These are phyloP conservation scores for Ruditapes philippinarum DNA, from an alignment of 1,140 invertebrate species.

Conservation along the genomic window DNA sequence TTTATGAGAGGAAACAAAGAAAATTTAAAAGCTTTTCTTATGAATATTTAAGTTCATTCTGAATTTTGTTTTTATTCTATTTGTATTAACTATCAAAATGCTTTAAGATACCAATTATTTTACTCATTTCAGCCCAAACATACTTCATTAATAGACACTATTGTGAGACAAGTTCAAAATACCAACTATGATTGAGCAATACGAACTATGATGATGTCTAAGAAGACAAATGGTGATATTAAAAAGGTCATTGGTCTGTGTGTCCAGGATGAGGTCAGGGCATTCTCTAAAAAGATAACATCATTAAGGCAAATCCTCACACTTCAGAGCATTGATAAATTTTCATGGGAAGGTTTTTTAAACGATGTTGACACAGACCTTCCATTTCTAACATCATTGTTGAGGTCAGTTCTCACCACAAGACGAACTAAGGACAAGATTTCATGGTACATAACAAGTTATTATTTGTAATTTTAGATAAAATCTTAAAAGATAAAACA, in stretches of 20 bases:
- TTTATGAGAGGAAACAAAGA: no score
- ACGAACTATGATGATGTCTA: neutral
- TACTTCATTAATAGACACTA: neutral
- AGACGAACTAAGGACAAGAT: constrained; percentile 16
- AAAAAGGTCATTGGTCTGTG: neutral
- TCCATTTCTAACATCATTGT: neutral
- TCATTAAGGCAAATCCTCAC: constrained; percentile 8
- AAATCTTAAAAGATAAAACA: no score
- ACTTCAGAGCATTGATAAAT: constrained; percentile 24
- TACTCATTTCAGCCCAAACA: neutral
- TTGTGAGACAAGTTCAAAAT: neutral
- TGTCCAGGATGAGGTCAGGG: neutral
- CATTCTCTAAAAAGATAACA: constrained; percentile 23
- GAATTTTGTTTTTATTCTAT: no score
- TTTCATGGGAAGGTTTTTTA: neutral
- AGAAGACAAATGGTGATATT: neutral
- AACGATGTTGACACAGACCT: neutral
- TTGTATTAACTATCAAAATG: neutral
- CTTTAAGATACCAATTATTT: neutral
- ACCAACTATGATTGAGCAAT: constrained; percentile 10
- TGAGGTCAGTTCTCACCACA: neutral
- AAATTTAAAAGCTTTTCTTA: no score
- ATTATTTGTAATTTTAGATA: no score
- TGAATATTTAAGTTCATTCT: neutral
- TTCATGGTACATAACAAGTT: constrained; percentile 33